Conservation (phyloP, 2,797 vertebrate genomes). For the Peromyscus aztecus region DNA sequence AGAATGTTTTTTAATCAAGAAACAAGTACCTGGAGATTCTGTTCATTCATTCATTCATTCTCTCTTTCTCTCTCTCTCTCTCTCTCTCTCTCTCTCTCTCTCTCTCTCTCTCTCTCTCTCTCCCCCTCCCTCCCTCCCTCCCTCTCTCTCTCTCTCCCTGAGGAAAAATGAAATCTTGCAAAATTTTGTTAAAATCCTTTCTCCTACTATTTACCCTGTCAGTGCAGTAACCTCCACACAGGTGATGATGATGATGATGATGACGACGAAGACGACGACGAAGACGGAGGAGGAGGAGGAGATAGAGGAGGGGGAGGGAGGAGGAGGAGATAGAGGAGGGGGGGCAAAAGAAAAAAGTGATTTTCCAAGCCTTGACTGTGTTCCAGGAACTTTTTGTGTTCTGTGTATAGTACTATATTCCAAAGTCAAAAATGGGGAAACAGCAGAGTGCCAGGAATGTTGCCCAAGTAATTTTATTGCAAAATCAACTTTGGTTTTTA, state of each 20-base stretch:
- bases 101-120: not conserved
- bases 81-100: not conserved
- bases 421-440: not conserved
- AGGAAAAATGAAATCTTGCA: not conserved
- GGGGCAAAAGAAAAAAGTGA: not conserved
- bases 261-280: not conserved
- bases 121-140: not conserved
- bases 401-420: not conserved
- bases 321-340: too few species aligned
- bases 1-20: not conserved
- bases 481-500: not conserved
- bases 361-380: not conserved
- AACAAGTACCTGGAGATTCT: not conserved
- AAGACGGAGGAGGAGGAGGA: too few species aligned
- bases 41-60: not conserved
- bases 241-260: not conserved
- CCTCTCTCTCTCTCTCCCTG: not conserved
- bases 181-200: constrained; percentile 10
- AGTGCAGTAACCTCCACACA: not conserved
- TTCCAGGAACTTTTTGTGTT: not conserved
- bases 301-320: too few species aligned
- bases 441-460: not conserved
- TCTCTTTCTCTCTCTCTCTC: too few species aligned
- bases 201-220: not conserved
- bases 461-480: not conserved